phyloP scores from a whole-genome alignment of 2,888 invertebrate species.

The Perdita meconis region DNA sequence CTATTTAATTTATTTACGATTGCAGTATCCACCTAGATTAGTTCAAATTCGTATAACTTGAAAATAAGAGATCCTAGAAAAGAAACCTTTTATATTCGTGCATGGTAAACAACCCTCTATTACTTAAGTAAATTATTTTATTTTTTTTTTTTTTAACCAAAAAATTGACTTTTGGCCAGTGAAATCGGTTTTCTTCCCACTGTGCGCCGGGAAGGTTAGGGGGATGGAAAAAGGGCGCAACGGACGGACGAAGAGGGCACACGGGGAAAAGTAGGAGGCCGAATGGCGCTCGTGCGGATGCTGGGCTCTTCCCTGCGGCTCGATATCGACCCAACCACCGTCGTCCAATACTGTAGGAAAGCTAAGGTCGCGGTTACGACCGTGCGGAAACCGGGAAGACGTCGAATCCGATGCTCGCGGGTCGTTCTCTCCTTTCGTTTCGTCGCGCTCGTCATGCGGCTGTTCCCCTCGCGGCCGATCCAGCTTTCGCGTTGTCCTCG shows the following conservation, averaged over 20 bases:
- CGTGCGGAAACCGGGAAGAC: slow-evolving; percentile 45
- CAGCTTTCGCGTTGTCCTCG: slow-evolving; percentile 31
- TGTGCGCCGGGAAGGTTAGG: slow-evolving; percentile 31
- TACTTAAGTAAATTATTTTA: too few relatives aligned
- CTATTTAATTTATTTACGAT: too few relatives aligned
- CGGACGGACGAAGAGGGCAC: slow-evolving; percentile 28
- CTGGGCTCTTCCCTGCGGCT: slow-evolving; percentile 67
- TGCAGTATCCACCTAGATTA: too few relatives aligned
- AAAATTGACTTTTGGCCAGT: too few relatives aligned
- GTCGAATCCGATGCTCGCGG: slow-evolving; percentile 41
- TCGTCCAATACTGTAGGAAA: slow-evolving; percentile 73
- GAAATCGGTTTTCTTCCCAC: too few relatives aligned
- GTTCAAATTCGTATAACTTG: too few relatives aligned
- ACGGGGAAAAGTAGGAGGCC: slow-evolving; percentile 58
- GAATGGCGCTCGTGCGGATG: slow-evolving; percentile 70
- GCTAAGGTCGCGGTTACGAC: slow-evolving; percentile 74
- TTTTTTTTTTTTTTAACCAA: too few relatives aligned
- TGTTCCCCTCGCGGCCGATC: background rate
- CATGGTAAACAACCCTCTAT: too few relatives aligned
- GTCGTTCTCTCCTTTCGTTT: slow-evolving; percentile 19
- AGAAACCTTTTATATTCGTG: too few relatives aligned
- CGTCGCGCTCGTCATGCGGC: slow-evolving; percentile 4
- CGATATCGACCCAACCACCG: slow-evolving; percentile 76
- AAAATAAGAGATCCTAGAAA: too few relatives aligned
- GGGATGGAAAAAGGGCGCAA: slow-evolving; percentile 26